Conservation (phyloP, 1,140 invertebrate genomes). For the Aethina tumida region DNA sequence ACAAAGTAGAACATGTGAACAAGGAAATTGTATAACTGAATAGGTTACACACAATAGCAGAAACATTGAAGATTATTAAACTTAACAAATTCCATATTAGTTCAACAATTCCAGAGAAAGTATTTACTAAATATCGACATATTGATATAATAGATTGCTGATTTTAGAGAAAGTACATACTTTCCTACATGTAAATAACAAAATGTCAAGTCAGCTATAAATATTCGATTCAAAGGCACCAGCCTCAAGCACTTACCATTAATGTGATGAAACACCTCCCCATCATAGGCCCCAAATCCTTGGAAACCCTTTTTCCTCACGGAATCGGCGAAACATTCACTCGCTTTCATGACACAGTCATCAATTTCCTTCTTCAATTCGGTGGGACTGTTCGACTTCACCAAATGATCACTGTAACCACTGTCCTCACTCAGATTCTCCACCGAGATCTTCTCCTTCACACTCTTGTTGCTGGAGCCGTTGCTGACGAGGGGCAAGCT, state of each 20-base stretch:
- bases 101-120: no score
- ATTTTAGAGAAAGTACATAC: no score
- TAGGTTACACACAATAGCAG: no score
- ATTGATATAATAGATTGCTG: not conserved
- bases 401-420: conserved; percentile 55
- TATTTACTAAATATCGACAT: no score
- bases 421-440: conserved; percentile 68
- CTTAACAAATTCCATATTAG: no score
- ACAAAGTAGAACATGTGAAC: no score
- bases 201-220: not conserved
- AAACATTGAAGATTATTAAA: no score
- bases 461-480: conserved; percentile 12
- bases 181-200: no score
- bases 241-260: not conserved
- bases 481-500: conserved; percentile 28
- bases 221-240: not conserved
- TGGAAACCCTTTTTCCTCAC: conserved; percentile 17
- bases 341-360: conserved; percentile 4
- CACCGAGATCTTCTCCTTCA: conserved; percentile 47
- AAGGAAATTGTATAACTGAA: no score
- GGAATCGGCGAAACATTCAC: conserved; percentile 7
- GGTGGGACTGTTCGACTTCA: conserved; percentile 34
- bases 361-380: conserved; percentile 10
- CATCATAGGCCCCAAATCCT: conserved; percentile 31
- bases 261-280: conserved; percentile 25